Evolutionary conservation across 2,888 invertebrate species (phyloP).

Genomic region (Notocelia uddmanniana): DNA sequence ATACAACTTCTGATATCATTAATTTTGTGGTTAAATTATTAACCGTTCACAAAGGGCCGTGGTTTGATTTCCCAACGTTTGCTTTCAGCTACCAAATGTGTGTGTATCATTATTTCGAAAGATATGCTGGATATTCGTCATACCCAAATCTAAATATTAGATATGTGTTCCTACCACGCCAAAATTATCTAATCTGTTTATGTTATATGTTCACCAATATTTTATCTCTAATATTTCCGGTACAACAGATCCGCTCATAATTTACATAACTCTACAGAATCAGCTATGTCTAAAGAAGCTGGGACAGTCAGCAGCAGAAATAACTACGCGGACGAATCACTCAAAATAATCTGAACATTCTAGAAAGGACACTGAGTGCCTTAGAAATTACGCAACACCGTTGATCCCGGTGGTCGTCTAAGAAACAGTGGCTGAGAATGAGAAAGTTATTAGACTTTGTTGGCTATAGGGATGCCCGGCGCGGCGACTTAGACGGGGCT

Average conservation of each 20-base stretch:
- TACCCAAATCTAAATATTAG: not conserved
- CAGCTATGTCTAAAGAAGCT: no score
- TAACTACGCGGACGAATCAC: no score
- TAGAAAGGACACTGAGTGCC: no score
- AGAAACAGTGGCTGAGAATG: not conserved
- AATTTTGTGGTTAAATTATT: conserved; percentile 10
- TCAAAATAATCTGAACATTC: no score
- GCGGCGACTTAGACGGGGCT: conserved; percentile 64
- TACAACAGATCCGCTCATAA: not conserved
- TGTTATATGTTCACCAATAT: not conserved
- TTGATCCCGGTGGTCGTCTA: not conserved
- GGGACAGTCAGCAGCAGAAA: no score
- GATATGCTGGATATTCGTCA: not conserved
- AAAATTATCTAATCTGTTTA: conserved; percentile 6
- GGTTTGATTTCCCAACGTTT: not conserved
- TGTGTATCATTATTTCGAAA: not conserved
- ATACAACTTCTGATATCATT: not conserved
- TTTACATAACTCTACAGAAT: not conserved
- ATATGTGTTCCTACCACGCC: not conserved
- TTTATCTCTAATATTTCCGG: not conserved
- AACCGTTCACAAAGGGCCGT: not conserved
- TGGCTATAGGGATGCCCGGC: conserved; percentile 55
- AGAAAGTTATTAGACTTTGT: conserved; percentile 83
- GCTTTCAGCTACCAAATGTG: not conserved
- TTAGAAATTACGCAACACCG: no score